phyloP scores from a whole-genome alignment of 2,797 vertebrate genomes.

The Parambassis ranga region DNA sequence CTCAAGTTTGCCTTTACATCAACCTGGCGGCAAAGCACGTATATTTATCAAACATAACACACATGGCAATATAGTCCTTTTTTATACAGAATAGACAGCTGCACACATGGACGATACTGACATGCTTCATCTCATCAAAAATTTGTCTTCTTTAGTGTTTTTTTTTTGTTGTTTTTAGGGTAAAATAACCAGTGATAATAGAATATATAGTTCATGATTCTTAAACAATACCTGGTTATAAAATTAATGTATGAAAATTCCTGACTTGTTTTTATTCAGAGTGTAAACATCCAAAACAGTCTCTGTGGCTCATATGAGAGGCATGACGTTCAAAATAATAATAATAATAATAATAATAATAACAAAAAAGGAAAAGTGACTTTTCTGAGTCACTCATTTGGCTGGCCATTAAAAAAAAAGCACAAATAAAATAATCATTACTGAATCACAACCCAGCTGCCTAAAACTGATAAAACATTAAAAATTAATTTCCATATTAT shows the following conservation, averaged over 20 bases:
- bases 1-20: slow-evolving; percentile 73
- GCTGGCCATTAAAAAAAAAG: slow-evolving; percentile 39
- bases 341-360: neutral
- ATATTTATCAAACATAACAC: slow-evolving; percentile 84
- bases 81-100: slow-evolving; percentile 81
- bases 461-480: slow-evolving; percentile 64
- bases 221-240: slow-evolving; percentile 72
- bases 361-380: slow-evolving; percentile 18
- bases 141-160: slow-evolving; percentile 48
- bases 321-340: slow-evolving; percentile 38
- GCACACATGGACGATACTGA: slow-evolving; percentile 83
- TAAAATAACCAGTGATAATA: slow-evolving; percentile 59
- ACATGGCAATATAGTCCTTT: slow-evolving; percentile 81
- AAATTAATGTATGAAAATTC: slow-evolving; percentile 80
- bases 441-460: slow-evolving; percentile 72
- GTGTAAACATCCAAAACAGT: slow-evolving; percentile 82
- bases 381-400: slow-evolving; percentile 45
- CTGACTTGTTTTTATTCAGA: slow-evolving; percentile 75
- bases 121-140: slow-evolving; percentile 81
- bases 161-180: slow-evolving; percentile 27
- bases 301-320: slow-evolving; percentile 70
- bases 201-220: slow-evolving; percentile 65
- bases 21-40: slow-evolving; percentile 73
- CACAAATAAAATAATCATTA: slow-evolving; percentile 59
- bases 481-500: slow-evolving; percentile 52